A percentile compares a stretch with the other conserved stretches of the same genome.
phyloP scores from a whole-genome alignment of 23 tunicate genomes.

The Halocynthia roretzi region DNA sequence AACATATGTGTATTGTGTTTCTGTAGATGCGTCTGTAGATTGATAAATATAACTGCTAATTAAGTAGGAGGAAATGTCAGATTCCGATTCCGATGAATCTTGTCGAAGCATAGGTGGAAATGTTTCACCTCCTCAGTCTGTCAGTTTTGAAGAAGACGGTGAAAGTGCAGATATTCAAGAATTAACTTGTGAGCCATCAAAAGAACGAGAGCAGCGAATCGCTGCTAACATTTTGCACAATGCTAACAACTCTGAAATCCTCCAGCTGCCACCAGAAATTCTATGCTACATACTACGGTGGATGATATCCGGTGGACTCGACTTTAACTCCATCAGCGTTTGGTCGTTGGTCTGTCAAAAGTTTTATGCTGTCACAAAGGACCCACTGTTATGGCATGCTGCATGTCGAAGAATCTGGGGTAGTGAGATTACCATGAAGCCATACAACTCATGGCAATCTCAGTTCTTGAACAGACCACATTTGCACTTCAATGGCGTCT shows the following conservation, averaged over 20 bases:
- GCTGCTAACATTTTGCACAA: background rate
- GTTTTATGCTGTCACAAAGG: slow-evolving; percentile 4
- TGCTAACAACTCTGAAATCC: background rate
- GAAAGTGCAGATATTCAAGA: too few species aligned
- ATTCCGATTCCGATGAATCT: too few species aligned
- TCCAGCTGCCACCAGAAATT: slow-evolving; percentile 17
- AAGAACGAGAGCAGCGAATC: background rate
- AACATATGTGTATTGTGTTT: too few species aligned
- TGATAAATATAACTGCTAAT: too few species aligned
- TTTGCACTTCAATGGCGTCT: slow-evolving; percentile 18
- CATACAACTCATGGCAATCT: slow-evolving; percentile 9
- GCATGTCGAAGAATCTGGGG: slow-evolving; percentile 26
- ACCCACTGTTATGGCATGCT: slow-evolving; percentile 12
- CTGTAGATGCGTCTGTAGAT: too few species aligned
- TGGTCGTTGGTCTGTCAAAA: slow-evolving; percentile 7
- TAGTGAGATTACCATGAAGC: background rate
- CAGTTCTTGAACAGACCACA: slow-evolving; percentile 10
- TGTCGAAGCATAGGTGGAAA: too few species aligned
- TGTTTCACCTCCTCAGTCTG: too few species aligned
- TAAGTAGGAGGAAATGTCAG: too few species aligned
- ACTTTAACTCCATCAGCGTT: background rate
- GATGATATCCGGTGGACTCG: slow-evolving; percentile 2
- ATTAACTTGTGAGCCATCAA: too few species aligned
- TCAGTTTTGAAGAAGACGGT: too few species aligned
- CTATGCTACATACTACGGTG: slow-evolving; percentile 2